Base-by-base conservation (phyloP, 2,113 vertebrate genomes). In the Zapus hudsonius region DNA sequence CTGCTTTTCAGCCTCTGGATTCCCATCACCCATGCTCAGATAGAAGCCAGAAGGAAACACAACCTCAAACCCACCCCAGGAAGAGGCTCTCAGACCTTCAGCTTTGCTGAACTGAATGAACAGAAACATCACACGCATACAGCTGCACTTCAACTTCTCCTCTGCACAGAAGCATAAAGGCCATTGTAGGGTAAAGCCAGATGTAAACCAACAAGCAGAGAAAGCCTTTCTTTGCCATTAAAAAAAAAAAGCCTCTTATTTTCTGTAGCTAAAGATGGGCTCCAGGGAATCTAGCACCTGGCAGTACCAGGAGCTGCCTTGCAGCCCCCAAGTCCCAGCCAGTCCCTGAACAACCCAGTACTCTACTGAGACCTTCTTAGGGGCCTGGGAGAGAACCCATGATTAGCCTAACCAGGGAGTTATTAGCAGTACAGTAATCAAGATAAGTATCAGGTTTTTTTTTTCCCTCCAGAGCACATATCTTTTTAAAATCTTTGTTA, bases 141-240 rank as follows among this genome's bases (percentile, higher is more conserved):
- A 59, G 33, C 6, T 38, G 29, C 69, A 69, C 23, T 27, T 67
- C 75, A 52, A 4, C 85, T 63, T 90, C 76, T 82, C 55, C 72
- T 84, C 78, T 92, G 0, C 22, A 16, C 89, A 69, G 36, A 87
- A 63, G 52, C 67, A 95, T 89, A 95, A 95, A 84, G 57, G 63
- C 89, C 74, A 55, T 87, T 92, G 67, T 91, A 61, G 31, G 80
- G 74, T 22, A 27, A 87, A 90, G 52, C 74, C 52, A 81, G 63
- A 42, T 44, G 10, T n/a, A 23, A 80, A 36, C 44, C 38, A 82
- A 25, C 61, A 59, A 84, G 63, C 40, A 91, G 40, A 96, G 80
- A 94, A 95, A 86, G 87, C 42, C 84, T 92, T 89, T 88, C 87
- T 95, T 89, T 73, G 61, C 75, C 31, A 57, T 82, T 55, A 91